Conservation (phyloP, 2,888 invertebrate species). For the Slavum lentiscoides region DNA sequence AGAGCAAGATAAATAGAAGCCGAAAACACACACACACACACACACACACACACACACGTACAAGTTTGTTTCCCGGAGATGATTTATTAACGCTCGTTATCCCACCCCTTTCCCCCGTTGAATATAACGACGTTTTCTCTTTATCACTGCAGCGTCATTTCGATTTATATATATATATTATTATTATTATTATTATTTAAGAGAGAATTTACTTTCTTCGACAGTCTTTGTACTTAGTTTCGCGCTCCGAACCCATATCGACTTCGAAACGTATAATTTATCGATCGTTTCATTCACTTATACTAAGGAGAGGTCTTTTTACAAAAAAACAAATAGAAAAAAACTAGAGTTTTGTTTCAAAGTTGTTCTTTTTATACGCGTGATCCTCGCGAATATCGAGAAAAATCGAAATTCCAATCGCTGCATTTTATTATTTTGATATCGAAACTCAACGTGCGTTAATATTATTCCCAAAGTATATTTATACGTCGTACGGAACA, state of each 20-base stretch:
- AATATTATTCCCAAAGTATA: conserved; percentile 2
- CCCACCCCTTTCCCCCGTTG: neutral
- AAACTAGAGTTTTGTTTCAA: conserved; percentile 24
- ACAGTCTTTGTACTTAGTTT: conserved; percentile 31
- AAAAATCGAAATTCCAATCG: conserved; percentile 3
- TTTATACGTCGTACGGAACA: no score
- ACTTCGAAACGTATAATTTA: conserved; percentile 47
- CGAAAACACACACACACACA: conserved; percentile 39
- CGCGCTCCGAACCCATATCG: neutral
- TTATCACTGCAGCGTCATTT: conserved; percentile 45
- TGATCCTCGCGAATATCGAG: conserved; percentile 4
- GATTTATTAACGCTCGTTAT: conserved; percentile 51
- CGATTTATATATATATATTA: conserved; percentile 27
- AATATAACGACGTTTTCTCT: conserved; percentile 43
- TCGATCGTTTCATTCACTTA: conserved; percentile 30
- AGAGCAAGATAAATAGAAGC: conserved; percentile 50
- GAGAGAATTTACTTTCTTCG: conserved; percentile 42
- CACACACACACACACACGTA: conserved; percentile 6
- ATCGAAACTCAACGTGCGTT: no score
- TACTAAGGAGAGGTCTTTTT: neutral
- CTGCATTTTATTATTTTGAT: neutral
- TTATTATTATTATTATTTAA: conserved; percentile 20
- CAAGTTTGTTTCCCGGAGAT: conserved; percentile 32
- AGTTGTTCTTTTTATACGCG: conserved; percentile 11
- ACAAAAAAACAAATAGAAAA: neutral